Conservation (phyloP, 2,113 vertebrate genomes). For the Tiliqua scincoides region DNA sequence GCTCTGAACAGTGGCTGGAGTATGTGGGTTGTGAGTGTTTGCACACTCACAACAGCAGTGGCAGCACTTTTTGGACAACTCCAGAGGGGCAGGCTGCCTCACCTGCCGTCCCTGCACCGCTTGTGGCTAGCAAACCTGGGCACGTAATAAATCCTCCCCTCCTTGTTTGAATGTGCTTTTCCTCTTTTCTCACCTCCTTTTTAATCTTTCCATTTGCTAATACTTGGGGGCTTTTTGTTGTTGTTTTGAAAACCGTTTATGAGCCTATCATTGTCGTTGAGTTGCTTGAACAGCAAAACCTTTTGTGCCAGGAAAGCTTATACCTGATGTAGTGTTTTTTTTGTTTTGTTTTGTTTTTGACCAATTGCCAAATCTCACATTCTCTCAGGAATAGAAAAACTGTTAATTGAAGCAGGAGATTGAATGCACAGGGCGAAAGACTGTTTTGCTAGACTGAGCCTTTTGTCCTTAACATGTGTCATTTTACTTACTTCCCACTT, state of each 20-base stretch:
- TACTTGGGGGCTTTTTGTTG: too few relatives aligned
- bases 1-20: too few relatives aligned
- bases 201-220: neutral
- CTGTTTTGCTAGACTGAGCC: neutral
- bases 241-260: conserved; percentile 3
- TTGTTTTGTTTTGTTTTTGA: too few relatives aligned
- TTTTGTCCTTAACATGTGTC: too few relatives aligned
- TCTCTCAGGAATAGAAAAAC: conserved; percentile 48
- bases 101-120: too few relatives aligned
- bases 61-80: too few relatives aligned
- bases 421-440: conserved; percentile 45
- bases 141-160: too few relatives aligned
- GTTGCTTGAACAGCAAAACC: conserved; percentile 28
- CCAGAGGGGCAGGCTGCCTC: too few relatives aligned
- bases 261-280: conserved; percentile 10
- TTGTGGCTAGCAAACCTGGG: too few relatives aligned
- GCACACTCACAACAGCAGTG: too few relatives aligned
- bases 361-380: conserved; percentile 52
- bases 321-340: conserved; percentile 27
- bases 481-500: too few relatives aligned
- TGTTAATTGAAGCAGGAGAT: conserved; percentile 49
- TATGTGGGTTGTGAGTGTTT: too few relatives aligned
- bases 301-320: neutral
- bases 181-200: neutral
- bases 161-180: neutral